phyloP scores from a whole-genome alignment of 2,888 invertebrate genomes.

The Lagria hirta region DNA sequence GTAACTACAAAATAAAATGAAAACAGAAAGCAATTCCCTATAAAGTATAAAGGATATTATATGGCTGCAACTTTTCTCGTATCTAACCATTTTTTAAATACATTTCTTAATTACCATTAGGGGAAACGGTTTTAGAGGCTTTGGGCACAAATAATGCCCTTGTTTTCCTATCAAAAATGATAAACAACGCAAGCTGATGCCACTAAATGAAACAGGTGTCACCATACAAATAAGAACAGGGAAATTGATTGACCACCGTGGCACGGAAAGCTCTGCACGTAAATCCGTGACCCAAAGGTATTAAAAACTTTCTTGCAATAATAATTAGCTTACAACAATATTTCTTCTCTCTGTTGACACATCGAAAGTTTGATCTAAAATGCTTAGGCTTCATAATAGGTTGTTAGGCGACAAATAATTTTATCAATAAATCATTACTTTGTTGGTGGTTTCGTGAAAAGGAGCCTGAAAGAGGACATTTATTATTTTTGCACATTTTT shows the following conservation, averaged over 20 bases:
- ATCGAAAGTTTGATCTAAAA: neutral
- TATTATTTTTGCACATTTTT: no score
- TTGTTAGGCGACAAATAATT: no score
- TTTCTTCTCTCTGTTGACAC: neutral
- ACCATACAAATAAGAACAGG: constrained; percentile 3
- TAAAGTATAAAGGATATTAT: constrained; percentile 50
- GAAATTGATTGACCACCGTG: constrained; percentile 6
- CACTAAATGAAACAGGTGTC: no score
- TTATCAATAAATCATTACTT: no score
- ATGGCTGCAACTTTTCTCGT: constrained; percentile 47
- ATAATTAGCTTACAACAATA: constrained; percentile 1
- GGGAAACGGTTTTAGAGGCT: constrained; percentile 29
- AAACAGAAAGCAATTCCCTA: constrained; percentile 49
- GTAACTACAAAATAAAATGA: constrained; percentile 37
- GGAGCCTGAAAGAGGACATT: no score
- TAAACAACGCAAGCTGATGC: constrained; percentile 5
- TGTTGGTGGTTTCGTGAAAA: no score
- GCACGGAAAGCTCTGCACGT: neutral
- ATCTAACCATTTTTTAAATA: constrained; percentile 49
- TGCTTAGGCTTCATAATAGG: no score
- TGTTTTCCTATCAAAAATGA: constrained; percentile 5
- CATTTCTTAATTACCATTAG: constrained; percentile 43
- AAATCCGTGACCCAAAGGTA: constrained; percentile 4
- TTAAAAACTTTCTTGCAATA: constrained; percentile 6
- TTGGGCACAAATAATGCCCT: neutral